Evolutionary conservation across 1,140 invertebrate genomes (phyloP).

Genomic region (Papilio polytes): DNA sequence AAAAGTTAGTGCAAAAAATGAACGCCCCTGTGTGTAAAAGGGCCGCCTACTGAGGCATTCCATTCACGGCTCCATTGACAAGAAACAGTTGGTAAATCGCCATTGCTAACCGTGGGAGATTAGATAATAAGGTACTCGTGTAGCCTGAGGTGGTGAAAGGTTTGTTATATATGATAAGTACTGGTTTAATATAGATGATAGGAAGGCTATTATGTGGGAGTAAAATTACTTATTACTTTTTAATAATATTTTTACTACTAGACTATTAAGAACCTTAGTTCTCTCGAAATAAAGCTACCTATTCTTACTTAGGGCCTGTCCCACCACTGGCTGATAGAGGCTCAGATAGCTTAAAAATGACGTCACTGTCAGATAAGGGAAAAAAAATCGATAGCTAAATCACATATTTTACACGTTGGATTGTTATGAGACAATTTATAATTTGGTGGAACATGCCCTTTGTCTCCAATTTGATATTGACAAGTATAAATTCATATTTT

Average conservation of each 20-base stretch:
- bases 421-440: too few relatives aligned
- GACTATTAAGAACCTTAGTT: not conserved
- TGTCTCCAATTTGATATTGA: not conserved
- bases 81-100: slow-evolving; percentile 50
- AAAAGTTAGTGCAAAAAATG: slow-evolving; percentile 39
- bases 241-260: not conserved
- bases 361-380: too few relatives aligned
- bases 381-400: too few relatives aligned
- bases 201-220: not conserved
- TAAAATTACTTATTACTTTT: slow-evolving; percentile 3
- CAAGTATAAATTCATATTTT: not conserved
- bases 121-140: slow-evolving; percentile 45
- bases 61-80: slow-evolving; percentile 57
- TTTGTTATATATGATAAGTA: not conserved
- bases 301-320: too few relatives aligned
- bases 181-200: slow-evolving; percentile 22
- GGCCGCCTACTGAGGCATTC: slow-evolving; percentile 41
- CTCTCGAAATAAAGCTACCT: not conserved
- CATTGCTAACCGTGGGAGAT: slow-evolving; percentile 43
- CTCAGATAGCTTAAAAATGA: too few relatives aligned
- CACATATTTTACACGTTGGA: too few relatives aligned
- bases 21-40: slow-evolving; percentile 43
- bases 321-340: too few relatives aligned
- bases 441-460: too few relatives aligned
- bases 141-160: slow-evolving; percentile 29